Evolutionary conservation across 2,113 vertebrate genomes (phyloP).

Genomic region (Anolis carolinensis): DNA sequence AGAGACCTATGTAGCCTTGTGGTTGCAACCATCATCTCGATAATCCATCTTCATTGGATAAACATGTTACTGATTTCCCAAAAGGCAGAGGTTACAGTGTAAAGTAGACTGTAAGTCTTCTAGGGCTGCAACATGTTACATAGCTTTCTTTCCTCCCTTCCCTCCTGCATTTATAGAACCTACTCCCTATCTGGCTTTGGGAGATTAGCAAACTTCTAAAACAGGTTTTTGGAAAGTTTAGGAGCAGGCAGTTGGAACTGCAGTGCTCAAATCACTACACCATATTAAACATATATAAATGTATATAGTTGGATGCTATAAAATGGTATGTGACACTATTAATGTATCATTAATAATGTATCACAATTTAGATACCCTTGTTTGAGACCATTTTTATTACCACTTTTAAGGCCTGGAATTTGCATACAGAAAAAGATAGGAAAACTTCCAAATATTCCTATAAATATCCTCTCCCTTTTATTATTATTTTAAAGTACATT

Average conservation of each 20-base stretch:
- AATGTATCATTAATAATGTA: background rate
- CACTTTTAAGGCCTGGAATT: constrained; percentile 14
- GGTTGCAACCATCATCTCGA: background rate
- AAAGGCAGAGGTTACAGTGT: background rate
- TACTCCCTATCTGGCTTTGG: too few relatives aligned
- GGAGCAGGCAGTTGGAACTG: too few relatives aligned
- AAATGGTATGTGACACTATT: background rate
- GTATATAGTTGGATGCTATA: background rate
- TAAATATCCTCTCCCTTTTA: constrained; percentile 15
- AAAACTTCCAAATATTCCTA: constrained; percentile 5
- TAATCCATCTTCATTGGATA: background rate
- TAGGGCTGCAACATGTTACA: too few relatives aligned
- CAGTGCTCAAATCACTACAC: too few relatives aligned
- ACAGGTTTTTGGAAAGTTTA: too few relatives aligned
- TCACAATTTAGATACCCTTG: background rate
- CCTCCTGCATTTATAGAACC: too few relatives aligned
- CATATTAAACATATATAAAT: background rate
- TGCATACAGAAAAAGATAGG: background rate
- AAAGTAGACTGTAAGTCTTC: background rate
- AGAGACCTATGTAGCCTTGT: background rate
- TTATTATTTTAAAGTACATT: constrained; percentile 26
- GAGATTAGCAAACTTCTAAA: too few relatives aligned
- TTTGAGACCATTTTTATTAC: background rate
- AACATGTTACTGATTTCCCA: background rate
- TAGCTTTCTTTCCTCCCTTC: too few relatives aligned